Evolutionary conservation across 2,113 vertebrate genomes (phyloP).

Genomic region (Chaenogobius annularis): DNA sequence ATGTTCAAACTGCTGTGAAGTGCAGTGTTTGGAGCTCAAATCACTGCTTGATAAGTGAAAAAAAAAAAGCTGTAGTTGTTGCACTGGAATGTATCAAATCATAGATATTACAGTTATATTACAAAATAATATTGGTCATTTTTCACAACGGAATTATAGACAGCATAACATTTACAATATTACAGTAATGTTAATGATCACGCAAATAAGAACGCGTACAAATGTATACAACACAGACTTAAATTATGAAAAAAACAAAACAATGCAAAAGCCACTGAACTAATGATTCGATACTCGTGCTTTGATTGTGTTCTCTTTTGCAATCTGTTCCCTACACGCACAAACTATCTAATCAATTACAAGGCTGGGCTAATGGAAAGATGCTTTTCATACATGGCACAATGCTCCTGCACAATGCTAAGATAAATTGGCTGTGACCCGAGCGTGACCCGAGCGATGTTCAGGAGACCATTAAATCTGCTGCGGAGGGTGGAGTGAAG

Average conservation of each 20-base stretch:
- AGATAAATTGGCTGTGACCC: constrained; percentile 80
- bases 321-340: constrained; percentile 56
- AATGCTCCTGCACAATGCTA: constrained; percentile 52
- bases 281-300: constrained; percentile 48
- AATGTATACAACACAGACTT: background rate
- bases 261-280: constrained; percentile 20
- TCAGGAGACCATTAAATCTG: constrained; percentile 78
- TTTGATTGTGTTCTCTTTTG: constrained; percentile 46
- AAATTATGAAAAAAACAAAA: background rate
- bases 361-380: constrained; percentile 65
- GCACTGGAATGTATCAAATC: too few relatives aligned
- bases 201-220: constrained; percentile 11
- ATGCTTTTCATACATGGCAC: constrained; percentile 60
- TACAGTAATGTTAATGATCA: background rate
- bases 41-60: background rate
- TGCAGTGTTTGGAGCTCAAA: background rate
- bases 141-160: constrained; percentile 17
- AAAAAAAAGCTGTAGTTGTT: background rate
- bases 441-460: constrained; percentile 76
- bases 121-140: background rate
- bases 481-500: constrained; percentile 60
- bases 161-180: constrained; percentile 16
- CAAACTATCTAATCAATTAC: constrained; percentile 69
- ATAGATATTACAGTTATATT: too few relatives aligned
- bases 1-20: background rate